Evolutionary conservation across 2,888 invertebrate species (phyloP).

Genomic region (Pristionchus mayeri): DNA sequence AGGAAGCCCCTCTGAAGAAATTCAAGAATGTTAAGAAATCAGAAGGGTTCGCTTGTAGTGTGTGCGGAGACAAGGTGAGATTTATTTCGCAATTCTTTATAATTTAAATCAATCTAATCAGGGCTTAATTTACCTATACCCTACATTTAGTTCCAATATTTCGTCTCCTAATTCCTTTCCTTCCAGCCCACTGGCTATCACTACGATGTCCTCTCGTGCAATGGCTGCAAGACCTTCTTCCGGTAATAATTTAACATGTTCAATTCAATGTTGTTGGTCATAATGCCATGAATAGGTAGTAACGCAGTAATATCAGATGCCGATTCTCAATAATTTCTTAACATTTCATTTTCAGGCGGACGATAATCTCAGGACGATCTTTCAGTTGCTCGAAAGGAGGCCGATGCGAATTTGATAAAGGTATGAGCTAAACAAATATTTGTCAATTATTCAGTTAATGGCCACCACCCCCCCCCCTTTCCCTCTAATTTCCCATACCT

Average conservation of each 20-base stretch:
- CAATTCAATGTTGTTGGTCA: too few species aligned
- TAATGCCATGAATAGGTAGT: too few species aligned
- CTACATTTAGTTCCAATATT: too few species aligned
- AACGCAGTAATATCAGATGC: too few species aligned
- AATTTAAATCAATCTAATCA: too few species aligned
- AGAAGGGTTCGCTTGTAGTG: constrained; percentile 61
- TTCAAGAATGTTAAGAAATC: constrained; percentile 67
- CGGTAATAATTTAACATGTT: neutral
- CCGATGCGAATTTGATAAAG: constrained; percentile 65
- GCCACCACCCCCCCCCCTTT: too few species aligned
- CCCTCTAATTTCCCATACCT: too few species aligned
- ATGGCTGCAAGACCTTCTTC: constrained; percentile 69
- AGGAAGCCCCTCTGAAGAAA: constrained; percentile 53
- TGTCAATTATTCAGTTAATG: too few species aligned
- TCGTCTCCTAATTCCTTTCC: neutral
- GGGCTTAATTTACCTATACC: too few species aligned
- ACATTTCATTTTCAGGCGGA: constrained; percentile 49
- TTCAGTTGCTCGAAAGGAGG: constrained; percentile 64
- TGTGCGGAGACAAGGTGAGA: constrained; percentile 65
- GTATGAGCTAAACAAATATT: too few species aligned
- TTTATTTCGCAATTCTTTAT: neutral
- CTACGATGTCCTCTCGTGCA: constrained; percentile 66
- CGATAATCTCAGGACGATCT: constrained; percentile 59
- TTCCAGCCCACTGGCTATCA: constrained; percentile 68
- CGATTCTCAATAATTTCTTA: neutral